phyloP scores from a whole-genome alignment of 2,113 vertebrate genomes.

The Hemibagrus wyckioides region DNA sequence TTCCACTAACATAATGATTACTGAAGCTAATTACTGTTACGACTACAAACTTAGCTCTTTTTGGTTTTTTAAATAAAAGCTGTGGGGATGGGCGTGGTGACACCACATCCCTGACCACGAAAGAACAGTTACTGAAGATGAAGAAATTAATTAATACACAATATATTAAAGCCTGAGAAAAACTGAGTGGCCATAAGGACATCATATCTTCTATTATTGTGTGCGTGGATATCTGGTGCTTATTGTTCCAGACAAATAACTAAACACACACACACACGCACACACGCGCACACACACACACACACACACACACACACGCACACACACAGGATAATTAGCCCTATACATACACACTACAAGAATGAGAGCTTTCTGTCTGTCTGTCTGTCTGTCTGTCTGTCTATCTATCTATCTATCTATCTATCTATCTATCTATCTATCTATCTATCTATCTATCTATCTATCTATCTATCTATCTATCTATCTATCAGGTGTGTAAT shows the following conservation, averaged over 20 bases:
- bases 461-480: neutral
- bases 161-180: too few relatives aligned
- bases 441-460: neutral
- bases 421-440: neutral
- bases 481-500: neutral
- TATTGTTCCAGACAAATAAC: neutral
- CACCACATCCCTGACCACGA: neutral
- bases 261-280: neutral
- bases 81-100: neutral
- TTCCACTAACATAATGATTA: neutral
- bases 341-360: neutral
- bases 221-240: neutral
- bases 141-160: neutral
- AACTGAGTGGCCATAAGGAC: neutral
- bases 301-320: neutral
- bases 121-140: neutral
- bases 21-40: neutral
- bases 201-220: neutral
- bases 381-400: neutral
- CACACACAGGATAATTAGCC: neutral
- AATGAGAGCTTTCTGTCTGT: neutral
- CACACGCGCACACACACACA: neutral
- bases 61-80: neutral
- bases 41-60: neutral
- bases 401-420: neutral